These are phyloP conservation scores for Aythya fuligula DNA, from an alignment of 2,797 vertebrate species.

Conservation along the genomic window DNA sequence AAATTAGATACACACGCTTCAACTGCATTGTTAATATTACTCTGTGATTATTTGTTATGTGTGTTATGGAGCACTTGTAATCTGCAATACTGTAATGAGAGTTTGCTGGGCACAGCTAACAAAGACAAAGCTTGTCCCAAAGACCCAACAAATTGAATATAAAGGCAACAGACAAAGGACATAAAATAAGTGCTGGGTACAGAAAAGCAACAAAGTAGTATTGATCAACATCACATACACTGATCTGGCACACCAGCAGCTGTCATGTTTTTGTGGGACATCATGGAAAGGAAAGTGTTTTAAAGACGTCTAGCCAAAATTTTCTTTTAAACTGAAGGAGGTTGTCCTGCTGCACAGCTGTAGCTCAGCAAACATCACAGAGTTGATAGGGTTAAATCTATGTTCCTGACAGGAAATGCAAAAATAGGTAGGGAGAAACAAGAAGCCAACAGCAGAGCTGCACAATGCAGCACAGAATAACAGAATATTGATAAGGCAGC, in stretches of 20 bases:
- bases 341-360: neutral
- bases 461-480: neutral
- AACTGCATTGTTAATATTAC: neutral
- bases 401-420: neutral
- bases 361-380: neutral
- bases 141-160: neutral
- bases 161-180: neutral
- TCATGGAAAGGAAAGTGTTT: neutral
- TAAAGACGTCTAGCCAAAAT: neutral
- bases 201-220: neutral
- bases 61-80: neutral
- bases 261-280: neutral
- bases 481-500: neutral
- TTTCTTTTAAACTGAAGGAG: neutral
- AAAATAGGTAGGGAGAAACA: neutral
- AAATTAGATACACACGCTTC: neutral
- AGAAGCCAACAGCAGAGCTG: neutral
- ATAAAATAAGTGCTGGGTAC: neutral
- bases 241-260: neutral
- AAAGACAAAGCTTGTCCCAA: neutral
- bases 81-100: neutral
- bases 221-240: accelerated
- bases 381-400: neutral
- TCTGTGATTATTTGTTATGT: neutral
- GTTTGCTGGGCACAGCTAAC: neutral